Percentiles rank a stretch among this genome's conserved stretches.
phyloP scores from a whole-genome alignment of 2,797 vertebrate genomes.

The Schizothorax lantsangensis region DNA sequence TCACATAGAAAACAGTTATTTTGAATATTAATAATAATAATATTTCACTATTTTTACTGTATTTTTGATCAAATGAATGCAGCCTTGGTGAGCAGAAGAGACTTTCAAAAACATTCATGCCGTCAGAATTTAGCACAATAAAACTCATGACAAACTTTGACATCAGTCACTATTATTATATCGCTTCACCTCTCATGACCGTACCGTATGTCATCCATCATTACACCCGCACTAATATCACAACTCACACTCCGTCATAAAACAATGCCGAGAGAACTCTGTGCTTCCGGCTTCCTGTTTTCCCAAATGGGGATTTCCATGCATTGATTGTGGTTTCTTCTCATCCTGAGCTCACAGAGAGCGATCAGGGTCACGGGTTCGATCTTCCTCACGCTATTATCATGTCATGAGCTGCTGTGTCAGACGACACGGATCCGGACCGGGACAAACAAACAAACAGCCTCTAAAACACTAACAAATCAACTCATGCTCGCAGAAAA shows the following conservation, averaged over 20 bases:
- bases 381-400: background rate
- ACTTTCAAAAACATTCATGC: background rate
- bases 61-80: background rate
- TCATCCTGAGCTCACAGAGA: slow-evolving; percentile 14
- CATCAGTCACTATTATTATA: background rate
- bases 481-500: background rate
- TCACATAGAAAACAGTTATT: background rate
- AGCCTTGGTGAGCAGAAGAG: background rate
- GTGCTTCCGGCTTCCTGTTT: slow-evolving; percentile 62
- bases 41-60: background rate
- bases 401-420: background rate
- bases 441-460: background rate
- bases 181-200: background rate
- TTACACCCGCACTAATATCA: slow-evolving; percentile 16
- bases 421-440: background rate
- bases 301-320: slow-evolving; percentile 51
- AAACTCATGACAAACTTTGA: background rate
- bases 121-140: background rate
- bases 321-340: slow-evolving; percentile 29
- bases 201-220: slow-evolving; percentile 14
- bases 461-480: background rate
- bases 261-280: slow-evolving; percentile 54
- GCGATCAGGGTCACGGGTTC: background rate
- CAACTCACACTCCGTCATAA: slow-evolving; percentile 25
- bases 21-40: background rate